Evolutionary conservation across 2,113 vertebrate genomes (phyloP), one percentile per base, ranked within the genome.

Genomic region (Epinephelus moara): DNA sequence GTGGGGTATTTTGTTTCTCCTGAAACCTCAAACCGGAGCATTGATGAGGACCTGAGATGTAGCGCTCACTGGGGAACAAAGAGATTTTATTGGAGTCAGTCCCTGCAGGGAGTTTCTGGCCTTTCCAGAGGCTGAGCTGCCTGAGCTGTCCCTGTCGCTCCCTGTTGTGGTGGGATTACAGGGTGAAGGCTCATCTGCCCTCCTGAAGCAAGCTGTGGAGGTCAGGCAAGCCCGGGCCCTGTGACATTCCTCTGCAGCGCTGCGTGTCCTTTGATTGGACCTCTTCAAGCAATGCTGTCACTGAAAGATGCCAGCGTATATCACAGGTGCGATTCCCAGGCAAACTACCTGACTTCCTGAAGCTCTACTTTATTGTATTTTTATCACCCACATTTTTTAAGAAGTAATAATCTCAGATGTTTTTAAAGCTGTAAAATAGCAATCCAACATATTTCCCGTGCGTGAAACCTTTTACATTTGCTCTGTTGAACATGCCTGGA

Each of bases 11-110:
- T 69, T 25, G 84, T 87, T 90, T 85, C 75, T 87, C 82, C 62
- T 93, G 82, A 89, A 89, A 89, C 75, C 79, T 74, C 84, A 89
- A 87, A 78, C 57, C 57, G 13, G 40, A 75, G 74, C 85, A 90
- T 81, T 92, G 92, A 88, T 91, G 90, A 86, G 47, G 85, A 79
- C 74, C 81, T 91, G 86, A 89, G 90, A 90, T 87, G 85, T n/a
- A 75, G 78, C 7, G 12, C 75, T 82, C 83, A 53, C 59, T 30
- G 45, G 59, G 84, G 88, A 94, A 93, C 93, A 93, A 93, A 94
- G 90, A 71, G 40, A 78, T 93, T 94, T 95, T 92, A 94, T 92
- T 91, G 88, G 86, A 80, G 89, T 80, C 45, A 71, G 18, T 81
- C 89, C 89, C 92, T 91, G 88, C 80, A 89, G 91, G 93, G 88